Evolutionary conservation across 2,797 vertebrate species (phyloP).

Genomic region (Coregonus suidteri): DNA sequence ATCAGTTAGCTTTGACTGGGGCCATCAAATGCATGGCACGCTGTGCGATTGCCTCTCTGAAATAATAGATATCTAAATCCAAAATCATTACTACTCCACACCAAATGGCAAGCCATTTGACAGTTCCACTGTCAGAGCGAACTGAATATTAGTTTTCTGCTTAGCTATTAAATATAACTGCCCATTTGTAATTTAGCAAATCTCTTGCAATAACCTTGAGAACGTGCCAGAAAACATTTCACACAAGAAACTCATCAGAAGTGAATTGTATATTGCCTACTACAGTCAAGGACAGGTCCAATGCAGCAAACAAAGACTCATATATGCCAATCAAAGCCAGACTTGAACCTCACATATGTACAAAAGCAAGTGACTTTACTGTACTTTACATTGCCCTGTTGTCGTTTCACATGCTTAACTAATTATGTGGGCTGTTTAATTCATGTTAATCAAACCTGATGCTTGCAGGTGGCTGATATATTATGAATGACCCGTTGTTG

Average conservation of each 20-base stretch:
- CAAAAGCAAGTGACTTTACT: background rate
- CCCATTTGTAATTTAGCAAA: constrained; percentile 32
- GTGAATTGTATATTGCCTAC: constrained; percentile 1
- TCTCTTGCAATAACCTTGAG: constrained; percentile 16
- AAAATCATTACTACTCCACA: constrained; percentile 27
- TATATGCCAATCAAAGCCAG: background rate
- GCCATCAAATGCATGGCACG: constrained; percentile 12
- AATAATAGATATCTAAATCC: constrained; percentile 32
- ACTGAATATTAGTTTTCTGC: constrained; percentile 32
- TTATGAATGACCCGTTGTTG: background rate
- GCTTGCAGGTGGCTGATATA: constrained; percentile 3
- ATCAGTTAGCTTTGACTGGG: constrained; percentile 27
- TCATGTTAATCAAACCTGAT: constrained; percentile 3
- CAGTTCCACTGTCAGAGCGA: constrained; percentile 21
- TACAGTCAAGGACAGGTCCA: background rate
- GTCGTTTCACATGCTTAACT: background rate
- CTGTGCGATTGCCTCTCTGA: constrained; percentile 29
- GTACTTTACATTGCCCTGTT: background rate
- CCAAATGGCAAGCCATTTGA: constrained; percentile 1
- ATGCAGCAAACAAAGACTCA: background rate
- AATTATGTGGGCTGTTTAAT: constrained; percentile 7
- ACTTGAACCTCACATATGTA: background rate
- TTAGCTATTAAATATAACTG: constrained; percentile 30
- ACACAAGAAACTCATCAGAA: background rate
- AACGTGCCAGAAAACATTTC: constrained; percentile 5